Conservation (phyloP, 1,140 invertebrate genomes). For the Andrena cerasifolii region DNA sequence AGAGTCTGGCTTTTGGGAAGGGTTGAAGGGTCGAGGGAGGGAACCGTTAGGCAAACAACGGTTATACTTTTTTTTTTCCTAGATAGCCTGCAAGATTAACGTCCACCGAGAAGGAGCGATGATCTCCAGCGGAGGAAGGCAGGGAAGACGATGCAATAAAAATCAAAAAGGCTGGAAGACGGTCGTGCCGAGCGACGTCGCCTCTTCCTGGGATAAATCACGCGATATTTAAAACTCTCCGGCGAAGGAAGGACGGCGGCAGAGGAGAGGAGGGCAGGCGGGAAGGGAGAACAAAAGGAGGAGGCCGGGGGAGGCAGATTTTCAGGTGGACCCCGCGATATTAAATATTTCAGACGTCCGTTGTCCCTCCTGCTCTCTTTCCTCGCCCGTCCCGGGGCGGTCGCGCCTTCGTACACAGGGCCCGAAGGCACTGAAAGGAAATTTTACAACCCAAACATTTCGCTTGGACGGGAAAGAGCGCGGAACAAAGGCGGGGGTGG, state of each 20-base stretch:
- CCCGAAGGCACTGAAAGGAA: slow-evolving; percentile 47
- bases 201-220: slow-evolving; percentile 71
- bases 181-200: too few species aligned
- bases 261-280: not conserved
- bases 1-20: too few species aligned
- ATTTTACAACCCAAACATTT: slow-evolving; percentile 63
- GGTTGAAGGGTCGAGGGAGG: too few species aligned
- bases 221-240: slow-evolving; percentile 61
- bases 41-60: not conserved
- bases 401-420: slow-evolving; percentile 25
- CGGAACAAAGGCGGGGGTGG: slow-evolving; percentile 2
- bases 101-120: too few species aligned
- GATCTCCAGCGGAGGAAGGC: too few species aligned
- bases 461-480: slow-evolving; percentile 15
- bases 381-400: not conserved
- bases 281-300: slow-evolving; percentile 21
- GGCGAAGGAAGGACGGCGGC: not conserved
- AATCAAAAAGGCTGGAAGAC: too few species aligned
- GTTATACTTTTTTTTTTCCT: too few species aligned
- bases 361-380: slow-evolving; percentile 21
- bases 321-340: slow-evolving; percentile 51
- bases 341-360: slow-evolving; percentile 62
- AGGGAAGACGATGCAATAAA: too few species aligned
- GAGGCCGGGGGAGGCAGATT: slow-evolving; percentile 30
- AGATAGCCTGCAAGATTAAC: too few species aligned